Percentiles rank a stretch among this genome's conserved stretches.
Conservation (phyloP, 2,888 invertebrate species). For the Cosmorhoe ocellata region DNA sequence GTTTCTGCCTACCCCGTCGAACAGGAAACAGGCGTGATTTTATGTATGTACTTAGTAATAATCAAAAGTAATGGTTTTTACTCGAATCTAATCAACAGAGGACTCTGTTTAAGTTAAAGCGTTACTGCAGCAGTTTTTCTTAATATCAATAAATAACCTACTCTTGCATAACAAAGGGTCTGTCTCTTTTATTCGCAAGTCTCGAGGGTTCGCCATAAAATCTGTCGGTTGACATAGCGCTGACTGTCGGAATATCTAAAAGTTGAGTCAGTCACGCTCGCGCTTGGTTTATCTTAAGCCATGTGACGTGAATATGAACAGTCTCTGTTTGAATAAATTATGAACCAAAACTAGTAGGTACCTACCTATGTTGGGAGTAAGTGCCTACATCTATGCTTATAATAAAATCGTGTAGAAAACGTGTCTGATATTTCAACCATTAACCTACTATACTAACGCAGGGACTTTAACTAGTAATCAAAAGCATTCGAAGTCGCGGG, state of each 20-base stretch:
- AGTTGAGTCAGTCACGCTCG: conserved; percentile 19
- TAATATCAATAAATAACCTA: conserved; percentile 51
- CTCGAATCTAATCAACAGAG: conserved; percentile 33
- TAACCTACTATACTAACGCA: too few species aligned
- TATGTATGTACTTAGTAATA: too few species aligned
- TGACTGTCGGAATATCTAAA: conserved; percentile 29
- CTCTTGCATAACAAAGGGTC: conserved; percentile 52
- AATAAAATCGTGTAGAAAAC: too few species aligned
- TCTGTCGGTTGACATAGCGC: conserved; percentile 41
- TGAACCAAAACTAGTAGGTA: neutral
- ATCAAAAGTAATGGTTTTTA: too few species aligned
- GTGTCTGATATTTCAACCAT: too few species aligned
- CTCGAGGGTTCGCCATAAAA: conserved; percentile 44
- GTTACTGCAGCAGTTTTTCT: conserved; percentile 29
- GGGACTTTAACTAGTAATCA: too few species aligned
- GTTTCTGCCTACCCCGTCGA: too few species aligned
- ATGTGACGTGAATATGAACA: conserved; percentile 19
- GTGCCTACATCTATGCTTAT: too few species aligned
- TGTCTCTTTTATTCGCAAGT: conserved; percentile 57
- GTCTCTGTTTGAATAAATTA: conserved; percentile 7
- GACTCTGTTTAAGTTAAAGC: conserved; percentile 22
- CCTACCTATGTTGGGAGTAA: too few species aligned
- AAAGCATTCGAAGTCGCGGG: too few species aligned
- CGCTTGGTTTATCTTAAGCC: conserved; percentile 14
- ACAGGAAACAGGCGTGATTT: too few species aligned